Base-by-base conservation (phyloP, 2,888 invertebrate species). In the Netelia virgata region DNA sequence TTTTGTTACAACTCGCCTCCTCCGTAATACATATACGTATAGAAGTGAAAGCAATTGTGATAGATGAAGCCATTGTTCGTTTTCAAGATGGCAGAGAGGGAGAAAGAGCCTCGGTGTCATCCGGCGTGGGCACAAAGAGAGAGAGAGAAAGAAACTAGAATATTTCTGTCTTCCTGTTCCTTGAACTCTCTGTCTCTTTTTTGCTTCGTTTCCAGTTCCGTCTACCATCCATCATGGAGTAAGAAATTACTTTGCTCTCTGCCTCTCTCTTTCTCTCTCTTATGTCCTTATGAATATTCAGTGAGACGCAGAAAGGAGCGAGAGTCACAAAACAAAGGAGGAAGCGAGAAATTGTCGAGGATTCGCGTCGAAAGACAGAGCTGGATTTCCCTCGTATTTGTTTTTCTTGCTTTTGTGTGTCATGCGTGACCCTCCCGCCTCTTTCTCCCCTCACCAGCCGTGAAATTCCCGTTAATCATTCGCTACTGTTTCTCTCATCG, bases 241-340 rank as follows among this genome's bases (percentile, higher is more conserved):
- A 89, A 90, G 89, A 89, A 90, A 88, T 88, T 84, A 73, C 75
- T 74, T 79, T 82, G 83, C 75, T 84, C 73, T 79, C n/a, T 43
- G 14, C 36, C 47, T 61, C 43, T 72, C 61, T 23, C 23, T 59
- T 1, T 55, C 18, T 55, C 9, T 70, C 70, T 70, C 66, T 70
- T 64, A 68, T 28, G 14, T 53, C 66, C 82, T 75, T 86, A 90
- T 90, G 90, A 89, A 90, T 90, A 90, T 90, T 90, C 89, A 90
- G 72, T 74, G 59, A 68, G 74, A 28, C 66, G 79, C 55, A 74
- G 57, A 74, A 73, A 50, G 55, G 23, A 75, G 28, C 66, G 41
- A 36, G 23, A 64, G 47, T 23, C 55, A 16, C 41, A 83, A 89
- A 87, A 88, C 87, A 88, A 88, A 86, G 73, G 83, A 77, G 76